Conservation (phyloP, 2,888 invertebrate genomes). For the Netelia melanura region DNA sequence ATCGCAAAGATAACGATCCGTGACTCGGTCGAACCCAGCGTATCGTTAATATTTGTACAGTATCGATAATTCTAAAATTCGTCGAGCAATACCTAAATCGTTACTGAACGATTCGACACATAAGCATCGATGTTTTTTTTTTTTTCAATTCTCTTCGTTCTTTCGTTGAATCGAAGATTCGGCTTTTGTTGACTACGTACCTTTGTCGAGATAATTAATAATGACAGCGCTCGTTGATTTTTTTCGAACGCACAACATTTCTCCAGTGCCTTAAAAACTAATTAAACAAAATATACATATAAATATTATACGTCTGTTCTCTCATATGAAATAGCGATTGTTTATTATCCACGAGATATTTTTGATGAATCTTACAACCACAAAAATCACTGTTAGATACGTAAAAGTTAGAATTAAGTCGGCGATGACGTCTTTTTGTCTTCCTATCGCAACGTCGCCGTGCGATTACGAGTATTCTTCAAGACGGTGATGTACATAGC, state of each 20-base stretch:
- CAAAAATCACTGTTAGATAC: conserved; percentile 7
- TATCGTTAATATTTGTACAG: conserved; percentile 55
- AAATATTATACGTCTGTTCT: conserved; percentile 32
- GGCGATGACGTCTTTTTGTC: conserved; percentile 40
- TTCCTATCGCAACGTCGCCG: conserved; percentile 41
- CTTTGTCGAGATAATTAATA: conserved; percentile 5
- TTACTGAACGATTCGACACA: background rate
- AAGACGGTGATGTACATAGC: conserved; percentile 36
- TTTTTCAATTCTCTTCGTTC: background rate
- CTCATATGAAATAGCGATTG: conserved; percentile 6
- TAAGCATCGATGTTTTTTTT: conserved; percentile 5
- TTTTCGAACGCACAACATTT: conserved; percentile 48
- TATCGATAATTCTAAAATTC: conserved; percentile 42
- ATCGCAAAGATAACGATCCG: conserved; percentile 66
- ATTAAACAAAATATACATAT: conserved; percentile 23
- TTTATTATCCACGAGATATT: conserved; percentile 38
- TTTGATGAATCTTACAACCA: conserved; percentile 45
- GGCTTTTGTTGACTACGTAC: conserved; percentile 1
- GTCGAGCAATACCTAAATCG: conserved; percentile 14
- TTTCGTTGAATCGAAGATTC: background rate
- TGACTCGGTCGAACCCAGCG: conserved; percentile 26
- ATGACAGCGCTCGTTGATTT: conserved; percentile 5
- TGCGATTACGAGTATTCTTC: conserved; percentile 30
- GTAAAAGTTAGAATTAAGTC: conserved; percentile 6
- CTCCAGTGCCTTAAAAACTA: conserved; percentile 60